Evolutionary conservation across 2,113 vertebrate species (phyloP).

Genomic region (Nestor notabilis): DNA sequence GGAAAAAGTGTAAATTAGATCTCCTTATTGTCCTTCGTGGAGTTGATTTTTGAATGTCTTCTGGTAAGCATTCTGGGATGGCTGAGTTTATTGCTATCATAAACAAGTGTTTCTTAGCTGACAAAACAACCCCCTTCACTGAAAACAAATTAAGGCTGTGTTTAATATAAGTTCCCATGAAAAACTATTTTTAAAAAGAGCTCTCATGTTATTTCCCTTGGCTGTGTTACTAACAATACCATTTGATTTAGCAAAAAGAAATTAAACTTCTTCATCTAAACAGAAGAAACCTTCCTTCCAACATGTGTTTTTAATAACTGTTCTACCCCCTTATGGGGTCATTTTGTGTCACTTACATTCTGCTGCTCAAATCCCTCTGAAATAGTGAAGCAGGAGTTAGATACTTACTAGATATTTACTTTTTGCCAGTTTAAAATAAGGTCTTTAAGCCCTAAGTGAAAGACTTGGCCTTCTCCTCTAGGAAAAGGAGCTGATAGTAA

Average conservation of each 20-base stretch:
- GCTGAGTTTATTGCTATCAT: neutral
- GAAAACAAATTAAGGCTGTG: neutral
- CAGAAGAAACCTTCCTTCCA: neutral
- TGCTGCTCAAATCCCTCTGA: conserved; percentile 20
- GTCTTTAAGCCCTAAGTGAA: conserved; percentile 25
- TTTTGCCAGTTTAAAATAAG: conserved; percentile 48
- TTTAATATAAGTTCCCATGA: neutral
- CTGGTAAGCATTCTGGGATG: neutral
- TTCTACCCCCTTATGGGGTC: conserved; percentile 12
- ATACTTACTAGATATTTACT: conserved; percentile 40
- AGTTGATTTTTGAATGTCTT: neutral
- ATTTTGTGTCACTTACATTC: conserved; percentile 47
- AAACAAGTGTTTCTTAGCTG: neutral
- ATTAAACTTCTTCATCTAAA: neutral
- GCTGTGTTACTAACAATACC: neutral
- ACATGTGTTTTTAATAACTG: neutral
- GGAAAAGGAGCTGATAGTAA: conserved; percentile 26
- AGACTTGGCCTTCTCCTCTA: neutral
- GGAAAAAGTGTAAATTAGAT: neutral
- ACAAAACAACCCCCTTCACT: neutral
- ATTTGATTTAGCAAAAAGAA: neutral
- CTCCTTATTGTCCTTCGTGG: neutral
- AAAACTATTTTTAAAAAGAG: neutral
- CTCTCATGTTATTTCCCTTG: neutral
- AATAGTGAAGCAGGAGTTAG: neutral